Base-by-base conservation (phyloP, 2,888 invertebrate species). In the Leucophenga montana region DNA sequence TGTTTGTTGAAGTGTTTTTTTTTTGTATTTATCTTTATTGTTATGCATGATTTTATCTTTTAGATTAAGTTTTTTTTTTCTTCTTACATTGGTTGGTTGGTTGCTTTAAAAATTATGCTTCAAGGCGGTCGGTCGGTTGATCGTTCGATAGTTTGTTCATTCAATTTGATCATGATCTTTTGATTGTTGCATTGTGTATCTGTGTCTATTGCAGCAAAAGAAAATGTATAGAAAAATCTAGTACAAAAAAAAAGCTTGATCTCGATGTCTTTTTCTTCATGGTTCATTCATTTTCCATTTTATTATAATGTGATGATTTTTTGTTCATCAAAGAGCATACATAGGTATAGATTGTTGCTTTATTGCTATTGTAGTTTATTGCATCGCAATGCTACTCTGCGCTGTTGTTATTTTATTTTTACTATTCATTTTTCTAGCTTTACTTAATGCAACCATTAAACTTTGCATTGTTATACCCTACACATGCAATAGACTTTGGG, bases 31-130 rank as follows among this genome's bases (percentile, higher is more conserved):
- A 11, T 4, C 22, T 27, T 27, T 27, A 13, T 22, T 56, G 56
- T 22, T 22, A 56, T 56, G 56, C 56, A 56, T 56, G 56, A 56
- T 56, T 56, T 56, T 56, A 56, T 56, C 56, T 56, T 53, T 9
- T 20, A 9, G 9, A 18, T 16, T 20, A 18, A 18, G 16, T 53
- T 18, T 53, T n/a, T 9, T n/a, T 50, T 2, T 16, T 16, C 18
- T 50, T 50, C 50, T 50, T 50, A n/a, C 20, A 18, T 53, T 18
- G 8, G 8, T 11, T 39, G 8, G 4, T 39, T 39, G 8, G 4
- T 39, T 39, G 39, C 3, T 53, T 53, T 11, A 20, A 53, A 53
- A 18, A 53, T 53, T 53, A 53, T 53, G 53, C 53, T 18, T 53
- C 53, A n/a, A 53, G 53, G 53, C 53, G 53, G 53, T 16, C 53